A percentile compares a stretch with the other conserved stretches of the same genome.
phyloP scores from a whole-genome alignment of 2,113 vertebrate species.

The Trematomus loennbergii region DNA sequence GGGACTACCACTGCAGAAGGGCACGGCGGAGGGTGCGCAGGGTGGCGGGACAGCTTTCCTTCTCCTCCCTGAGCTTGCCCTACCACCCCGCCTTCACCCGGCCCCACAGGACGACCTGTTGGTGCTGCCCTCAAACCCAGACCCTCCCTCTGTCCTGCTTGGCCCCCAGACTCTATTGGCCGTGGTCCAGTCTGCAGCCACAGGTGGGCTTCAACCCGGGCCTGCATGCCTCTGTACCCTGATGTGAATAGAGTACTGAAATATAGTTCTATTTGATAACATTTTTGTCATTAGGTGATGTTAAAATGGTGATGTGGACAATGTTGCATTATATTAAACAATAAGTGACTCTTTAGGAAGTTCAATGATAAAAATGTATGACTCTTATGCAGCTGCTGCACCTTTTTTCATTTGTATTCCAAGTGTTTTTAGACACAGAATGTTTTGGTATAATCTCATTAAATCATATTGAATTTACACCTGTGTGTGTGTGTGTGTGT shows the following conservation, averaged over 20 bases:
- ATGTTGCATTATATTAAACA: conserved; percentile 26
- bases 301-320: conserved; percentile 11
- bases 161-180: conserved; percentile 77
- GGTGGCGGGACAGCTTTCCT: conserved; percentile 69
- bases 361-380: conserved; percentile 27
- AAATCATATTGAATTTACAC: conserved; percentile 46
- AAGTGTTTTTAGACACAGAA: conserved; percentile 20
- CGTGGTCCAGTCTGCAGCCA: conserved; percentile 70
- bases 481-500: conserved; percentile 15
- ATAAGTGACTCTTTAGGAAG: conserved; percentile 19
- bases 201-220: conserved; percentile 44
- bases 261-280: conserved; percentile 1
- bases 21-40: conserved; percentile 83
- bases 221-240: conserved; percentile 49
- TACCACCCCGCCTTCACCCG: conserved; percentile 60
- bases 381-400: conserved; percentile 27
- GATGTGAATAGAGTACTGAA: conserved; percentile 6
- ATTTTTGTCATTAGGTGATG: conserved; percentile 26
- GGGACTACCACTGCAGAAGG: conserved; percentile 87
- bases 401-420: conserved; percentile 33
- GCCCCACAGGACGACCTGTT: conserved; percentile 65
- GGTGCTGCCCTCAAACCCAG: conserved; percentile 77
- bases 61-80: conserved; percentile 51
- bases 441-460: conserved; percentile 52
- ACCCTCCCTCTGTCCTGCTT: conserved; percentile 59